phyloP scores from a whole-genome alignment of 2,797 vertebrate genomes.

The Pyrocephalus nanus region DNA sequence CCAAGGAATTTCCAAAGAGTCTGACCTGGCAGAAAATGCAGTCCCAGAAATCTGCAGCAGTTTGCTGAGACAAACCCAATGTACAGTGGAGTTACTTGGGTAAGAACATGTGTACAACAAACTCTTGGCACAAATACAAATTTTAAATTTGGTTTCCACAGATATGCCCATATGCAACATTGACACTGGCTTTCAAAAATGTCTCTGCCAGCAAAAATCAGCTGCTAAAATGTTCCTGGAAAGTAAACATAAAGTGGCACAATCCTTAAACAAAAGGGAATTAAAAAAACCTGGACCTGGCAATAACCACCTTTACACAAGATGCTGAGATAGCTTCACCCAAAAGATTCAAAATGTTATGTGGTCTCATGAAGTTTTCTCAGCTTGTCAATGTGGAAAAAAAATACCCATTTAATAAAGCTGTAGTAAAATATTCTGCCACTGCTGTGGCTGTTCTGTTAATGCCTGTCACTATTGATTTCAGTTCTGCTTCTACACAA shows the following conservation, averaged over 20 bases:
- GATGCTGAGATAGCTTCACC: not conserved
- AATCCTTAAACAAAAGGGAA: not conserved
- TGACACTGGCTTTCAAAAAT: not conserved
- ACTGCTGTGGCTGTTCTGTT: not conserved
- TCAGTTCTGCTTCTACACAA: not conserved
- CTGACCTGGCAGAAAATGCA: conserved; percentile 43
- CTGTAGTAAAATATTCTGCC: not conserved
- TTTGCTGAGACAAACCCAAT: not conserved
- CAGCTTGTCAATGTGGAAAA: not conserved
- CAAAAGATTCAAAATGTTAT: not conserved
- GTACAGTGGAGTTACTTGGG: not conserved
- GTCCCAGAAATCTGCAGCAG: conserved; percentile 8
- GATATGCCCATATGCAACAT: not conserved
- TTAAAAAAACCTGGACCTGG: rapidly evolving
- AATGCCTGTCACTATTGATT: not conserved
- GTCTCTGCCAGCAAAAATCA: not conserved
- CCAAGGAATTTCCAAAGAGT: conserved; percentile 63
- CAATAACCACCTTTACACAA: not conserved
- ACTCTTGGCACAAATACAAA: not conserved
- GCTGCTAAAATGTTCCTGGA: conserved; percentile 30
- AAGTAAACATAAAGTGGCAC: not conserved
- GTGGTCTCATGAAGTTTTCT: not conserved
- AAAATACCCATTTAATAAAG: not conserved
- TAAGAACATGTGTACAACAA: not conserved
- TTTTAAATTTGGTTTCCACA: not conserved